Evolutionary conservation across 2,113 vertebrate species (phyloP), one percentile per base, ranked within the genome.

Genomic region (Amia ocellicauda): DNA sequence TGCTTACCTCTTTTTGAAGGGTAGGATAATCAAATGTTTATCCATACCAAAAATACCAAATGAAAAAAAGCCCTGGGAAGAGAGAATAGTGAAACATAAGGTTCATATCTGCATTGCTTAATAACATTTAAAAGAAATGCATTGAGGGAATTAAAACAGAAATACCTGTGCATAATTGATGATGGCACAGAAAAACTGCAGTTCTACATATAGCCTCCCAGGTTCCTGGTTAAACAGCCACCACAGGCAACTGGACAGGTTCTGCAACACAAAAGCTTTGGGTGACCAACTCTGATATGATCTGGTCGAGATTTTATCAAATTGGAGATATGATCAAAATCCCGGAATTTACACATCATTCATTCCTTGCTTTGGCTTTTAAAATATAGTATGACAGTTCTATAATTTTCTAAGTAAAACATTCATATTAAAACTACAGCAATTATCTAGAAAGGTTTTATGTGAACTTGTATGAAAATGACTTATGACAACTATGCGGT

Each of bases 11-110:
- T 90, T 89, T 51, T 96, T 98, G 88, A 94, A 85, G n/a, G 96
- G 95, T n/a, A 96, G 73, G 68, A 97, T 91, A 63, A 98, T 95
- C 77, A 94, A 86, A 86, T 96, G 93, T 71, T 97, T 96, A 79
- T 99, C 96, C 77, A 99, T 80, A 22, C 96, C 96, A 82, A 99
- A 99, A 77, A 98, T 90, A 67, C 88, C 92, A 79, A 99, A 98
- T 31, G 92, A 95, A 80, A 99, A 88, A 69, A 99, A 91, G 61
- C 95, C 96, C 96, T 99, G 74, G 8, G 17, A 56, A 54, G 43
- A 79, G 75, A 76, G 75, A 67, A 66, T 64, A 10, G 4, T 23
- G 49, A 23, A 11, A 47, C 11, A 53, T 41, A 36, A 36, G 23
- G 1, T 54, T 36, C 9, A 10, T 36, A 36, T 5, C 1, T 3